Evolutionary conservation across 2,888 invertebrate species (phyloP).

Genomic region (Calameuta pallipes): DNA sequence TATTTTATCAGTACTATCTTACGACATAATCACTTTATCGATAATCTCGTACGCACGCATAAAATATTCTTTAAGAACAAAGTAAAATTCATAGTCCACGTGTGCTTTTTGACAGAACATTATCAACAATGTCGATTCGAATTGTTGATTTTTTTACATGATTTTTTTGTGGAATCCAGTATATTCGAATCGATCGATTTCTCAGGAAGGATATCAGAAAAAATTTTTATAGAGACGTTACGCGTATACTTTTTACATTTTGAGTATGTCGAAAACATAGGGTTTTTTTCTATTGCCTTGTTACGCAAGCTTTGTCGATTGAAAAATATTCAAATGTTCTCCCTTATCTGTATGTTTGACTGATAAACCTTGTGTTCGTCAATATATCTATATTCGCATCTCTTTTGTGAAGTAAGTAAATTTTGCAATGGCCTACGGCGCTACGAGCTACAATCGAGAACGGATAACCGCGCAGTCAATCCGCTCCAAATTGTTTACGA

Average conservation of each 20-base stretch:
- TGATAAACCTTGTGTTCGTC: too few relatives aligned
- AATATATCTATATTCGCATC: not conserved
- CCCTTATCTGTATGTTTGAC: too few relatives aligned
- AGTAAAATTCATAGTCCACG: too few relatives aligned
- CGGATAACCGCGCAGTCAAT: not conserved
- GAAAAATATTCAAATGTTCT: too few relatives aligned
- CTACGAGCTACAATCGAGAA: not conserved
- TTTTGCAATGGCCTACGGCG: not conserved
- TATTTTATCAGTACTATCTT: not conserved
- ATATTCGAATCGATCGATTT: too few relatives aligned
- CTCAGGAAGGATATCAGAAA: too few relatives aligned
- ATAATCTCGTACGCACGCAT: not conserved
- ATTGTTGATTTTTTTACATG: too few relatives aligned
- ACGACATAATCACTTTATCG: not conserved
- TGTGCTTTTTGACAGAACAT: too few relatives aligned
- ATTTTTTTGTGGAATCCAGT: too few relatives aligned
- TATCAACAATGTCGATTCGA: too few relatives aligned
- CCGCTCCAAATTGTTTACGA: not conserved
- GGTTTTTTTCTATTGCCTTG: not conserved
- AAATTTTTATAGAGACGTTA: too few relatives aligned
- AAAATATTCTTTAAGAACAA: not conserved
- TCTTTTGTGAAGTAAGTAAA: not conserved
- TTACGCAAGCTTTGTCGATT: not conserved
- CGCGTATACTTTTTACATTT: not conserved
- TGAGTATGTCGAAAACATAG: not conserved